Evolutionary conservation across 2,113 vertebrate species (phyloP).

Genomic region (Geococcyx californianus): DNA sequence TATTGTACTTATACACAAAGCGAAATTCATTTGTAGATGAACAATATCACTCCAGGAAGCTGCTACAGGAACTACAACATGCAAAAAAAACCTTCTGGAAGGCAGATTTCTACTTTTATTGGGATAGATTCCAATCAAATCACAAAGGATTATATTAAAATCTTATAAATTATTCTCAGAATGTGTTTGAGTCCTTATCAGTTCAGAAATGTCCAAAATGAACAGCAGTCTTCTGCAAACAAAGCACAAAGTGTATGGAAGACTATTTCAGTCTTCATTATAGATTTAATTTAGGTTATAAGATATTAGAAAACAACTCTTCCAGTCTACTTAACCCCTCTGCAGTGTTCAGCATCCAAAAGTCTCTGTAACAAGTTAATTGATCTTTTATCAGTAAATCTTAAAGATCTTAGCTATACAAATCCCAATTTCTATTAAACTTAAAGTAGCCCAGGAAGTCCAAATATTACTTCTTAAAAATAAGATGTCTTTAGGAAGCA

Average conservation of each 20-base stretch:
- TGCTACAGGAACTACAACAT: neutral
- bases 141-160: neutral
- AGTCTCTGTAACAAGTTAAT: neutral
- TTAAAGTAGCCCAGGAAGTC: neutral
- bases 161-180: neutral
- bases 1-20: neutral
- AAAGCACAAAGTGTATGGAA: neutral
- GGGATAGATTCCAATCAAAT: neutral
- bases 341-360: neutral
- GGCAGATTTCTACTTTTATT: neutral
- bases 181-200: neutral
- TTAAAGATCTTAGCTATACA: neutral
- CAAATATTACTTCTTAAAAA: neutral
- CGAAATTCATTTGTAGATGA: constrained; percentile 20
- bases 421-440: neutral
- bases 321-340: neutral
- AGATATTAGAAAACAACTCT: neutral
- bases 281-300: neutral
- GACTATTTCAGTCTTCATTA: neutral
- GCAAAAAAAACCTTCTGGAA: neutral
- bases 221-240: neutral
- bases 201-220: neutral
- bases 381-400: neutral
- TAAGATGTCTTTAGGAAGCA: neutral
- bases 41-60: neutral